Evolutionary conservation across 2,888 invertebrate species (phyloP), one percentile per base, ranked within the genome.

Genomic region (Thecocarcelia acutangulata): DNA sequence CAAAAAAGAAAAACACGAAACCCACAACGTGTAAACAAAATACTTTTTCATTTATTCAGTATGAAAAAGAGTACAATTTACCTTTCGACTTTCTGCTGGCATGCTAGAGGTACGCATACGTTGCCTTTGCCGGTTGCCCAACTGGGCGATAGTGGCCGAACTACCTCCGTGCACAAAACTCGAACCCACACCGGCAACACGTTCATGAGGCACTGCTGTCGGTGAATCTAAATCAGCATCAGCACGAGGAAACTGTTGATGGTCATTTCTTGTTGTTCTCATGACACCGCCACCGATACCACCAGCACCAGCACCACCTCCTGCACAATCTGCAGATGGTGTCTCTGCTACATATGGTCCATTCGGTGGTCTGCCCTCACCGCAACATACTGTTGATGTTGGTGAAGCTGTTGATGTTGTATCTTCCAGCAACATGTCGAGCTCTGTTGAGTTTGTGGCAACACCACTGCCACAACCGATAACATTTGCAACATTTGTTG

Each of bases 71-170:
- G n/a, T 2, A 15, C 2, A 24, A 17, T 40, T 87, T 84, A 91
- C 90, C 89, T 89, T 90, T 76, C 91, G 85, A 66, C 87, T 88
- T 84, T 91, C 90, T 2, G 89, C 90, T 21, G 90, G 90, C 90
- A 91, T 91, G 80, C 91, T 91, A 28, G 90, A 90, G 33, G 90
- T 91, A 50, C 90, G 86, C 82, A 89, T 86, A 44, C 91, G 89
- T 83, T 91, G 90, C 21, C 88, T 85, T 54, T 89, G 86, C 52
- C 87, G 87, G 64, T 70, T 86, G 70, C 86, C 85, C 61, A 85
- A 75, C 72, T 87, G 87, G 9, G 87, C 85, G 72, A 87, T 87
- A 56, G 87, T 87, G 63, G 86, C 85, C 15, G 89, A 85, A 61
- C 87, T 89, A 64, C 86, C 85, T 56, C 85, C 84, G 24, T 85